phyloP scores from a whole-genome alignment of 2,888 invertebrate species.

The Drosophila dives region DNA sequence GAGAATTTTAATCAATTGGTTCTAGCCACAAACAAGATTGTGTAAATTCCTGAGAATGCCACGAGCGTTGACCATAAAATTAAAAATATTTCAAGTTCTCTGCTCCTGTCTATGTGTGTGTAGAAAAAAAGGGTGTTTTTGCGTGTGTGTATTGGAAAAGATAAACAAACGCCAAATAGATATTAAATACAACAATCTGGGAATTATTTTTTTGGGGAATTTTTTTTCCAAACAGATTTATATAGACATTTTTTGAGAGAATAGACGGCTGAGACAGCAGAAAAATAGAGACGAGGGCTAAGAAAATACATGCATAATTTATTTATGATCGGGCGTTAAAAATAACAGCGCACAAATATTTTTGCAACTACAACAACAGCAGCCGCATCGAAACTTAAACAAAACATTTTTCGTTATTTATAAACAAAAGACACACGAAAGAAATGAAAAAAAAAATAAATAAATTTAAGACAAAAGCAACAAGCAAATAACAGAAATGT shows the following conservation, averaged over 20 bases:
- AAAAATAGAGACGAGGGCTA: slow-evolving; percentile 26
- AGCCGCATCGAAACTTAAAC: slow-evolving; percentile 50
- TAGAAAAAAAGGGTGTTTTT: not conserved
- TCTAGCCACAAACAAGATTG: slow-evolving; percentile 51
- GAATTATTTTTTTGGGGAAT: slow-evolving; percentile 50
- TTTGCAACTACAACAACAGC: slow-evolving; percentile 58
- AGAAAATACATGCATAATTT: slow-evolving; percentile 69
- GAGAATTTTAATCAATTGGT: slow-evolving; percentile 63
- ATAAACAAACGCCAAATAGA: slow-evolving; percentile 68
- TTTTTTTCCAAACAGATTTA: slow-evolving; percentile 51
- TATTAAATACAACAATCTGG: slow-evolving; percentile 52
- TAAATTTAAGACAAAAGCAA: slow-evolving; percentile 53
- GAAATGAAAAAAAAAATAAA: slow-evolving; percentile 4
- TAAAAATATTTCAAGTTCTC: slow-evolving; percentile 75
- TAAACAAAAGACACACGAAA: slow-evolving; percentile 68
- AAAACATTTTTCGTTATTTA: slow-evolving; percentile 72
- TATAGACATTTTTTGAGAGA: slow-evolving; percentile 58
- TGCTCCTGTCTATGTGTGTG: slow-evolving; percentile 8
- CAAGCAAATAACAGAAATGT: slow-evolving; percentile 76
- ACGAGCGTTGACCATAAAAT: slow-evolving; percentile 77
- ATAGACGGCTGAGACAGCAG: not conserved
- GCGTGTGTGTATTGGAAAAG: slow-evolving; percentile 32
- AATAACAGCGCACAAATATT: slow-evolving; percentile 68
- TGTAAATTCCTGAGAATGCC: slow-evolving; percentile 67
- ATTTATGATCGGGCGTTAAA: slow-evolving; percentile 63